A percentile compares a stretch with the other conserved stretches of the same genome.
Evolutionary conservation across 2,797 vertebrate species (phyloP).

Genomic region (Jordanella pulchra): DNA sequence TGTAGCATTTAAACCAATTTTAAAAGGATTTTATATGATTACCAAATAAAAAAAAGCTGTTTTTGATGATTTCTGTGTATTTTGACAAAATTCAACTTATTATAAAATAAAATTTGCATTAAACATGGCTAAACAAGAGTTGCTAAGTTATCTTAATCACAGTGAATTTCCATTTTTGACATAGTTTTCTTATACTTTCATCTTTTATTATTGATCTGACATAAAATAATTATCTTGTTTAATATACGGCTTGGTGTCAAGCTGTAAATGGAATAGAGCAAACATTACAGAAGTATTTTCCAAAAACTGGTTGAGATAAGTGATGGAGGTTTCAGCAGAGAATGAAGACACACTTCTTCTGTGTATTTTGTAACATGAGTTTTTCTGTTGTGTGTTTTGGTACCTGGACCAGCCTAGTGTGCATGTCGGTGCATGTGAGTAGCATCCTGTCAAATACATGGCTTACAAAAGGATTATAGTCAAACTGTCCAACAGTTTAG

Average conservation of each 20-base stretch:
- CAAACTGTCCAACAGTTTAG: neutral
- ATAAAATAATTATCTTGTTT: too few species aligned
- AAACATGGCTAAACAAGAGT: neutral
- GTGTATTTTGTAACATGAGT: neutral
- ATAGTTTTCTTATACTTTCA: neutral
- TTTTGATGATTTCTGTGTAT: neutral
- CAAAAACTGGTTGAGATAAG: neutral
- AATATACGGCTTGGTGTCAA: neutral
- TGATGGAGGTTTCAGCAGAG: neutral
- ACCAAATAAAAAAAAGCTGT: neutral
- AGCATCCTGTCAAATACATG: neutral
- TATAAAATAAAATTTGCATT: neutral
- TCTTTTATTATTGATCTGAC: neutral
- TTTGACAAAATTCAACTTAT: neutral
- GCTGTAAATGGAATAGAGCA: neutral
- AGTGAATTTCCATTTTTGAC: neutral
- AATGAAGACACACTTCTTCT: neutral
- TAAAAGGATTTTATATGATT: neutral
- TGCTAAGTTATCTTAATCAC: neutral
- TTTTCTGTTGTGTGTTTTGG: neutral
- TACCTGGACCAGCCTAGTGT: neutral
- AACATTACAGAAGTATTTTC: neutral
- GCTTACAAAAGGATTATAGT: neutral
- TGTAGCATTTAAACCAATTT: conserved; percentile 19
- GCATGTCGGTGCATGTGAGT: neutral